These are phyloP conservation scores for Dermatemys mawii DNA, from an alignment of 2,113 vertebrate genomes.

Conservation along the genomic window DNA sequence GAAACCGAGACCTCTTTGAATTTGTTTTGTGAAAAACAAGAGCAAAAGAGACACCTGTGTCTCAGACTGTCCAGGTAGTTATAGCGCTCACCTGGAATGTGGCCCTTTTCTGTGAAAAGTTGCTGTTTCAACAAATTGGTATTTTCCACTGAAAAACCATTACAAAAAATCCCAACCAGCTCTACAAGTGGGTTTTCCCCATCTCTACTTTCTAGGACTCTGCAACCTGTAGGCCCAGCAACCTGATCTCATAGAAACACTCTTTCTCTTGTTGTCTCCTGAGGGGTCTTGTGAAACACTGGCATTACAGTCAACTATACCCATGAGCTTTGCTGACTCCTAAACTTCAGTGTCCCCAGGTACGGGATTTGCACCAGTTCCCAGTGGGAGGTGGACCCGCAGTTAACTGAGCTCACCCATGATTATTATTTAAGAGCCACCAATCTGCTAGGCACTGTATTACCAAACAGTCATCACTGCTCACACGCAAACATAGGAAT, in stretches of 20 bases:
- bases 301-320: neutral
- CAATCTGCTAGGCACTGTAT: neutral
- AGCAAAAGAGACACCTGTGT: neutral
- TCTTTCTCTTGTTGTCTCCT: neutral
- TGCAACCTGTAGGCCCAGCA: too few species aligned
- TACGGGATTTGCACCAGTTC: neutral
- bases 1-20: too few species aligned
- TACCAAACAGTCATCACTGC: neutral
- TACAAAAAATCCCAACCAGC: neutral
- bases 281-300: neutral
- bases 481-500: neutral
- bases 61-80: neutral
- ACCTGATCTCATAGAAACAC: neutral
- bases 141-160: neutral
- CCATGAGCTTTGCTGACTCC: neutral
- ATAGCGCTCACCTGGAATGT: neutral
- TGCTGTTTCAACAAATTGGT: neutral
- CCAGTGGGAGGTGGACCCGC: too few species aligned
- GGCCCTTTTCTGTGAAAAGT: neutral
- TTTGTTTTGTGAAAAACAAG: neutral
- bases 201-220: too few species aligned
- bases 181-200: neutral
- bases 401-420: neutral
- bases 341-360: neutral
- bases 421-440: neutral